Evolutionary conservation across 2,888 invertebrate species (phyloP).

Genomic region (Leptogaster cylindrica): DNA sequence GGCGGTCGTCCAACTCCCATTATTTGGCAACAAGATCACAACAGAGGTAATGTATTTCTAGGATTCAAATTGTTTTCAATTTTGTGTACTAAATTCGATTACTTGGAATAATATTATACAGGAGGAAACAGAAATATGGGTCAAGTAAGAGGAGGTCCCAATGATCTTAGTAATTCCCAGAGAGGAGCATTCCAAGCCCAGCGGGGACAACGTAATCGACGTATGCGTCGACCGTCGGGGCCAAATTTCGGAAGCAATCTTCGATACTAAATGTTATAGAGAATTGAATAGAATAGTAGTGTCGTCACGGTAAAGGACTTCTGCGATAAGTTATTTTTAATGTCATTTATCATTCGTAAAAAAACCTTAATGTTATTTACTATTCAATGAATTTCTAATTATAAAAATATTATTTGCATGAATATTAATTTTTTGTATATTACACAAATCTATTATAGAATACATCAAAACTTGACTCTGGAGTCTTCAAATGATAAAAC

Average conservation of each 20-base stretch:
- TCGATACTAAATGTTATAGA: conserved; percentile 51
- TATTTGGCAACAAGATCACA: conserved; percentile 65
- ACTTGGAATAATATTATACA: background rate
- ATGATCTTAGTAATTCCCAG: conserved; percentile 50
- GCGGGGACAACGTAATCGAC: conserved; percentile 57
- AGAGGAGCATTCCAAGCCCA: conserved; percentile 52
- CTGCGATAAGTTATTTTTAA: no score
- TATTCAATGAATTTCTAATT: no score
- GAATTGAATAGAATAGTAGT: no score
- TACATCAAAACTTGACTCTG: conserved; percentile 51
- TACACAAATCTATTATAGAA: background rate
- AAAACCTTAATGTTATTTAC: no score
- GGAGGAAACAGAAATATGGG: conserved; percentile 46
- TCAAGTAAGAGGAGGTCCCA: conserved; percentile 41
- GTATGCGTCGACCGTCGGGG: conserved; percentile 58
- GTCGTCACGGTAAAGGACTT: no score
- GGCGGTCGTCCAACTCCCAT: conserved; percentile 68
- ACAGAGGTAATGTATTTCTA: conserved; percentile 28
- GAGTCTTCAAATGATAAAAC: conserved; percentile 66
- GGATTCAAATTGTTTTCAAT: background rate
- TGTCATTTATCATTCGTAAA: no score
- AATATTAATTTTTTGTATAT: background rate
- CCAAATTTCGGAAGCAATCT: conserved; percentile 56
- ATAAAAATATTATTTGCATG: no score
- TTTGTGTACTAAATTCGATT: no score